Conservation (phyloP, 2,797 vertebrate genomes). For the Nasua narica region DNA sequence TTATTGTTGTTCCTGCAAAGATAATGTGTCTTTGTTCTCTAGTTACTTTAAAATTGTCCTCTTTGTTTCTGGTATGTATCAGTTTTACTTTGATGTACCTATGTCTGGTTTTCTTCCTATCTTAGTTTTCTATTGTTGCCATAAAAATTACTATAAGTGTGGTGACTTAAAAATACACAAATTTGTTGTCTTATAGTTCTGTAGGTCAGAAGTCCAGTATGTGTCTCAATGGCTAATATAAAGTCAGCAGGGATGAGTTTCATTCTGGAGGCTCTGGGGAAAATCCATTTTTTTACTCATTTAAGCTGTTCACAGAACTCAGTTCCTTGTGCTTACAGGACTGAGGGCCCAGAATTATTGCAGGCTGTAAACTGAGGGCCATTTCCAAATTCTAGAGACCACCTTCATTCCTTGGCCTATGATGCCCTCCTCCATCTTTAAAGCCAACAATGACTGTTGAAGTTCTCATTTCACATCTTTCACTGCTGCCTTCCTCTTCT, state of each 20-base stretch:
- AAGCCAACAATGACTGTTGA: not conserved
- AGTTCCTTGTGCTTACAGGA: not conserved
- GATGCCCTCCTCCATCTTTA: not conserved
- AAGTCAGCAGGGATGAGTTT: not conserved
- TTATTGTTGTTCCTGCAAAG: not conserved
- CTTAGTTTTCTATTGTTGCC: not conserved
- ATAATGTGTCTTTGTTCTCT: not conserved
- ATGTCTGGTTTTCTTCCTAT: not conserved
- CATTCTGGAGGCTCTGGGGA: not conserved
- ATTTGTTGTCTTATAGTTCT: not conserved
- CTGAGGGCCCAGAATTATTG: not conserved
- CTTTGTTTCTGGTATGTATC: not conserved
- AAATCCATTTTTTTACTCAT: not conserved
- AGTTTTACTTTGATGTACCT: not conserved
- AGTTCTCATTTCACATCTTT: not conserved
- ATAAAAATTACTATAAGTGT: not conserved
- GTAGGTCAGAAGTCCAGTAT: not conserved
- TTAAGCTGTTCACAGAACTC: not conserved
- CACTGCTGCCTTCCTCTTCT: not conserved
- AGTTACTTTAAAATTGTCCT: not conserved
- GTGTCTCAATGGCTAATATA: not conserved
- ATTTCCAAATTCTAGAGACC: not conserved
- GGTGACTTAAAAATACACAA: not conserved
- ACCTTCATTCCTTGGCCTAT: not conserved
- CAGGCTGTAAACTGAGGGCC: not conserved